phyloP scores from a whole-genome alignment of 2,113 vertebrate species.

The Pelmatolapia mariae region DNA sequence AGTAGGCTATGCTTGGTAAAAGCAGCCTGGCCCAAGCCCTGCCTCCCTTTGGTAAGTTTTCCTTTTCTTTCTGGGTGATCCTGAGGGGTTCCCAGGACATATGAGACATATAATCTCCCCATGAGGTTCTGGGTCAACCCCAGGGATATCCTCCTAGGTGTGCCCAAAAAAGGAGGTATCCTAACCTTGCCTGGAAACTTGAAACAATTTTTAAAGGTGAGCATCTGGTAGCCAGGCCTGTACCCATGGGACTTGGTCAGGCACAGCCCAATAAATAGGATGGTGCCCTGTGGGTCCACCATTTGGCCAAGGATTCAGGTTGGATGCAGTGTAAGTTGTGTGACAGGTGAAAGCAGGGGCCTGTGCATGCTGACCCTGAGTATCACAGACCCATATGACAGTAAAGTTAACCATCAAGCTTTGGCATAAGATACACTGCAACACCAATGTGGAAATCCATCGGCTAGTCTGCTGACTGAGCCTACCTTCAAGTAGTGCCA shows the following conservation, averaged over 20 bases:
- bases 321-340: not conserved
- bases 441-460: not conserved
- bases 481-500: not conserved
- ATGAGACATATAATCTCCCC: not conserved
- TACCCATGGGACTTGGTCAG: not conserved
- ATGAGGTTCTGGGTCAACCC: not conserved
- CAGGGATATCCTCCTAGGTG: not conserved
- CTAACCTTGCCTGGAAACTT: not conserved
- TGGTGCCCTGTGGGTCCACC: not conserved
- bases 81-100: not conserved
- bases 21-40: not conserved
- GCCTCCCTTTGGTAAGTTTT: not conserved
- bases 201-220: not conserved
- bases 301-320: not conserved
- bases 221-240: not conserved
- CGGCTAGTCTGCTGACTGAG: not conserved
- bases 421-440: not conserved
- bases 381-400: not conserved
- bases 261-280: not conserved
- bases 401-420: not conserved
- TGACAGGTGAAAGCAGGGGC: not conserved
- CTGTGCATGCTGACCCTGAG: not conserved
- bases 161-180: not conserved
- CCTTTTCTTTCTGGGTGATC: not conserved
- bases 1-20: not conserved